phyloP scores from a whole-genome alignment of 2,113 vertebrate genomes.

The Chloebia gouldiae region DNA sequence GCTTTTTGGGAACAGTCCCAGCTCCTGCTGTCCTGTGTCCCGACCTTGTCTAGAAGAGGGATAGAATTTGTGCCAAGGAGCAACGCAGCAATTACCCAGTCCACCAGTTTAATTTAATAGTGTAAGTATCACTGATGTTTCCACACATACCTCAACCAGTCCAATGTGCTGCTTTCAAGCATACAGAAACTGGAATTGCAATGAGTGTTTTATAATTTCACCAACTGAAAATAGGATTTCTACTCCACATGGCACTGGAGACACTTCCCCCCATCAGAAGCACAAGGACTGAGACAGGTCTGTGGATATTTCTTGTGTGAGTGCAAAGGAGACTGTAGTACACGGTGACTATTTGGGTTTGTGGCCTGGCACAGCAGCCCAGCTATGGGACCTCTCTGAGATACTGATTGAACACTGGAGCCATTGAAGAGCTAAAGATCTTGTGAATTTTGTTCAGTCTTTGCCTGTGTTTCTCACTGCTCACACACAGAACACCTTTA shows the following conservation, averaged over 20 bases:
- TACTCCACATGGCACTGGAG: background rate
- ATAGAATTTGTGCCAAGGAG: background rate
- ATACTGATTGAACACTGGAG: background rate
- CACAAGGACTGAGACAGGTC: background rate
- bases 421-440: background rate
- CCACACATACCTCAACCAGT: background rate
- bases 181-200: background rate
- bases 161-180: background rate
- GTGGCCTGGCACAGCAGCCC: background rate
- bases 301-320: background rate
- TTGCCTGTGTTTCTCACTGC: background rate
- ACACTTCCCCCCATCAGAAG: background rate
- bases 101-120: background rate
- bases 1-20: background rate
- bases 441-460: accelerated
- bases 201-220: background rate
- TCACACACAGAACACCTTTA: background rate
- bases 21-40: background rate
- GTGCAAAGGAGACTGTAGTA: background rate
- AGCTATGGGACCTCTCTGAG: background rate
- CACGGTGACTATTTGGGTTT: background rate
- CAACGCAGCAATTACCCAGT: background rate
- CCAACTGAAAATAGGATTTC: background rate
- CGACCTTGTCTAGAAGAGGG: background rate
- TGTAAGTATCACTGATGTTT: background rate